These are phyloP conservation scores for Cricetomys ansorgei DNA, from an alignment of 2,113 vertebrate species.

Conservation along the genomic window DNA sequence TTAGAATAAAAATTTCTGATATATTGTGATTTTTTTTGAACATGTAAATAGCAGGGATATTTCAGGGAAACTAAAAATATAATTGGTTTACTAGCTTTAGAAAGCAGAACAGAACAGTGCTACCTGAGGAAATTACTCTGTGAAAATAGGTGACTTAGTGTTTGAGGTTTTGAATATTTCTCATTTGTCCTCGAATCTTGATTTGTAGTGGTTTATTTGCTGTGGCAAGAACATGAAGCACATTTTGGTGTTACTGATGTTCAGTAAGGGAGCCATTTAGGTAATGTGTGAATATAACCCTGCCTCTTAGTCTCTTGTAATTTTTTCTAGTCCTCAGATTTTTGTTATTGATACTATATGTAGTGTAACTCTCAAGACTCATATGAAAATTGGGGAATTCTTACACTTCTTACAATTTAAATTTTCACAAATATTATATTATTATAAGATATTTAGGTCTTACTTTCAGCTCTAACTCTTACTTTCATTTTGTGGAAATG, in stretches of 20 bases:
- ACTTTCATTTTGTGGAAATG: not conserved
- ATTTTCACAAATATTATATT: not conserved
- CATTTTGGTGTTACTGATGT: not conserved
- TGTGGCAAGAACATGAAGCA: constrained; percentile 24
- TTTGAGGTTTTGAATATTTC: constrained; percentile 2
- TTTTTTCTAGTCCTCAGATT: constrained; percentile 24
- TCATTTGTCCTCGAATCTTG: constrained; percentile 45
- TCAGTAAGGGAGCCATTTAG: constrained; percentile 18
- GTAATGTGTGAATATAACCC: not conserved
- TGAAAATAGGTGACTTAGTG: constrained; percentile 52
- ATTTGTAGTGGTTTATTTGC: constrained; percentile 44
- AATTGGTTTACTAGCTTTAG: constrained; percentile 51
- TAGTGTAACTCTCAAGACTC: not conserved
- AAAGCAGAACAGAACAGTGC: constrained; percentile 27
- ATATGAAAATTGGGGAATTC: not conserved
- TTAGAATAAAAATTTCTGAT: constrained; percentile 53
- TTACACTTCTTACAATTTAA: constrained; percentile 32
- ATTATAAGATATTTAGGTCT: constrained; percentile 15
- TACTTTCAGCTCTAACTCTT: constrained; percentile 11
- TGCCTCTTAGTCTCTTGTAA: not conserved
- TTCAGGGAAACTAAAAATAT: constrained; percentile 61
- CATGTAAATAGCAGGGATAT: constrained; percentile 27
- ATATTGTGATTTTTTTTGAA: not conserved
- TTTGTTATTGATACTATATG: not conserved
- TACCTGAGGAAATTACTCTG: constrained; percentile 26